Percentiles rank a stretch among this genome's conserved stretches.
These are phyloP conservation scores for Eupithecia abbreviata DNA, from an alignment of 2,888 invertebrate species.

Conservation along the genomic window DNA sequence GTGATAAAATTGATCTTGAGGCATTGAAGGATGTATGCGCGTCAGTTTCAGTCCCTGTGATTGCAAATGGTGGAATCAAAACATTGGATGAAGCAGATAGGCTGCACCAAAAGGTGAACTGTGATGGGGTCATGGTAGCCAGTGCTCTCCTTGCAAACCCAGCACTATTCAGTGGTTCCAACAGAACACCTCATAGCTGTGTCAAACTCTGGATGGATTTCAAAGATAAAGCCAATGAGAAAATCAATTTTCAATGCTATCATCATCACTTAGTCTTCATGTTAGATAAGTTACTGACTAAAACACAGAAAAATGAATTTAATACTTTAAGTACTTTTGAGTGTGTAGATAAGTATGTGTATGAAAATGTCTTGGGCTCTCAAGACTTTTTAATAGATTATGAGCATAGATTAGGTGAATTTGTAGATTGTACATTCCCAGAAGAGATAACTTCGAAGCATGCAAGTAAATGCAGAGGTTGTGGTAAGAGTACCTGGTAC, in stretches of 20 bases:
- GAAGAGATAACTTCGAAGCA: conserved; percentile 73
- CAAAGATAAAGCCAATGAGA: conserved; percentile 84
- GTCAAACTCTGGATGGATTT: conserved; percentile 92
- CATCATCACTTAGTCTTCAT: conserved; percentile 99
- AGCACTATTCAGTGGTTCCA: conserved; percentile 90
- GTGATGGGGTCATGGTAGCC: conserved; percentile 96
- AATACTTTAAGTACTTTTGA: conserved; percentile 89
- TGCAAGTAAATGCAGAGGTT: conserved; percentile 71
- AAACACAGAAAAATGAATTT: conserved; percentile 89
- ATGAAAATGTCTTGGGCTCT: conserved; percentile 79
- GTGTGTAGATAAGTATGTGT: conserved; percentile 88
- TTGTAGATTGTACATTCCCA: conserved; percentile 69
- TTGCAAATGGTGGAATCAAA: conserved; percentile 96
- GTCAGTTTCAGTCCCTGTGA: conserved; percentile 90
- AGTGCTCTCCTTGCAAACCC: conserved; percentile 96
- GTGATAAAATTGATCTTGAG: conserved; percentile 87
- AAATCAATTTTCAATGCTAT: conserved; percentile 91
- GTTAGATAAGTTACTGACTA: conserved; percentile 92
- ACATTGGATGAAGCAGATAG: conserved; percentile 87
- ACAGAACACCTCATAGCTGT: conserved; percentile 89
- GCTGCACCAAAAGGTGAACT: conserved; percentile 87
- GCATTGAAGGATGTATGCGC: conserved; percentile 89
- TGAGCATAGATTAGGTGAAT: conserved; percentile 58
- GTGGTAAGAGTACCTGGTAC: conserved; percentile 69
- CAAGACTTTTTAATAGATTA: conserved; percentile 49